Evolutionary conservation across 35 echinoderm and acorn worm genomes (phyloP).

Genomic region (Lytechinus variegatus): DNA sequence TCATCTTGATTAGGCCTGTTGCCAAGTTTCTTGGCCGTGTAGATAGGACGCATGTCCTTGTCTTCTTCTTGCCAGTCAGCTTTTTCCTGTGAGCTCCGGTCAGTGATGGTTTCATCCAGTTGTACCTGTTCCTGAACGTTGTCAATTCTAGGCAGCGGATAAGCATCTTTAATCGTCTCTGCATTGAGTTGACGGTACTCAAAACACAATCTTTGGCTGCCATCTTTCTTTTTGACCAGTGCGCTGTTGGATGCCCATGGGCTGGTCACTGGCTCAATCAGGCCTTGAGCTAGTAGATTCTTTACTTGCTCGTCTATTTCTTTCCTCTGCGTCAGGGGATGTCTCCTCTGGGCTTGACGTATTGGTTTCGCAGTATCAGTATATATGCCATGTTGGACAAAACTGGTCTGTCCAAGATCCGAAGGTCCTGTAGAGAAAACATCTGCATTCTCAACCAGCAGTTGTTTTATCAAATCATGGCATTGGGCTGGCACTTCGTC

Average conservation of each 20-base stretch:
- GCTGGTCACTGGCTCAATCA: conserved; percentile 47
- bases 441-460: too few species aligned
- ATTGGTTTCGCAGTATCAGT: too few species aligned
- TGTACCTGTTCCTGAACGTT: conserved; percentile 51
- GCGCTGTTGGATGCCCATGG: conserved; percentile 53
- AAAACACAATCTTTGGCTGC: conserved; percentile 55
- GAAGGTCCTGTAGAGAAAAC: too few species aligned
- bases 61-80: too few species aligned
- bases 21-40: not conserved
- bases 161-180: conserved; percentile 60
- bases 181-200: conserved; percentile 56
- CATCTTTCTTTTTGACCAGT: conserved; percentile 75
- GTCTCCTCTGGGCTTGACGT: too few species aligned
- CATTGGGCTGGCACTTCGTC: too few species aligned
- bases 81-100: not conserved
- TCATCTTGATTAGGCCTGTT: not conserved
- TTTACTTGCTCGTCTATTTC: conserved; percentile 32
- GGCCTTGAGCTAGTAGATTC: conserved; percentile 30
- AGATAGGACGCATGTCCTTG: too few species aligned
- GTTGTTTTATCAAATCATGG: too few species aligned
- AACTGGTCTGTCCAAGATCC: too few species aligned
- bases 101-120: not conserved
- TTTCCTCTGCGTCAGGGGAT: too few species aligned
- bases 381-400: too few species aligned
- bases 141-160: conserved; percentile 66